phyloP scores from a whole-genome alignment of 2,113 vertebrate genomes.

The Ophthalmolycus amberensis region DNA sequence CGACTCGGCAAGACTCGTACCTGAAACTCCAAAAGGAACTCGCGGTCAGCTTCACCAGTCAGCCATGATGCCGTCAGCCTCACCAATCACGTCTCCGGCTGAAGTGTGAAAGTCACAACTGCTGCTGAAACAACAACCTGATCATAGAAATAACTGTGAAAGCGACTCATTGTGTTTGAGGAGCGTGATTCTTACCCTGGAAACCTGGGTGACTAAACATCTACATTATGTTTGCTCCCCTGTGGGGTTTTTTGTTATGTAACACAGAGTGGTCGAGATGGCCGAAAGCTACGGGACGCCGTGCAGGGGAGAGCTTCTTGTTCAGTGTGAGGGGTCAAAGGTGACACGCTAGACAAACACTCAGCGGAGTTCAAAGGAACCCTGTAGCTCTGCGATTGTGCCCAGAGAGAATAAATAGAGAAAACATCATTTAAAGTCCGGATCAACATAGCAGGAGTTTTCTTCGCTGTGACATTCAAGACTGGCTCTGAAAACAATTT shows the following conservation, averaged over 20 bases:
- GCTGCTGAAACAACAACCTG: slow-evolving; percentile 1
- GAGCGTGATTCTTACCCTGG: background rate
- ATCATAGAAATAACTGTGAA: background rate
- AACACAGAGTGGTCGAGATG: slow-evolving; percentile 12
- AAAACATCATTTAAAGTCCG: slow-evolving; percentile 40
- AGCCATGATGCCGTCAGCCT: background rate
- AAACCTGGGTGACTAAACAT: background rate
- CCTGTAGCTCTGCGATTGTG: slow-evolving; percentile 30
- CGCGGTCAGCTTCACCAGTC: slow-evolving; percentile 15
- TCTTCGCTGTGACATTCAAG: slow-evolving; percentile 9
- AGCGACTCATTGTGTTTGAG: background rate
- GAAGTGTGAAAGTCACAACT: slow-evolving; percentile 7
- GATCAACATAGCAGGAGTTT: slow-evolving; percentile 30
- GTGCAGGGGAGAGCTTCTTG: slow-evolving; percentile 7
- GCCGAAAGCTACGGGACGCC: slow-evolving; percentile 7
- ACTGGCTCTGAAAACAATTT: slow-evolving; percentile 14
- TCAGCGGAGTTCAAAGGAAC: slow-evolving; percentile 17
- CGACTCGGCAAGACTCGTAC: slow-evolving; percentile 18
- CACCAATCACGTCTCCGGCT: background rate
- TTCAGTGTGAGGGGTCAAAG: slow-evolving; percentile 30
- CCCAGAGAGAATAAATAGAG: slow-evolving; percentile 48
- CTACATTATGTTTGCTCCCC: background rate
- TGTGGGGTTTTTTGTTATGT: slow-evolving; percentile 7
- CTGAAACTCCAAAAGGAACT: slow-evolving; percentile 27
- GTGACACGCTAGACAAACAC: slow-evolving; percentile 22